Percentiles rank a stretch among this genome's conserved stretches.
Conservation (phyloP, 2,888 invertebrate genomes). For the Oligia fasciuncula region DNA sequence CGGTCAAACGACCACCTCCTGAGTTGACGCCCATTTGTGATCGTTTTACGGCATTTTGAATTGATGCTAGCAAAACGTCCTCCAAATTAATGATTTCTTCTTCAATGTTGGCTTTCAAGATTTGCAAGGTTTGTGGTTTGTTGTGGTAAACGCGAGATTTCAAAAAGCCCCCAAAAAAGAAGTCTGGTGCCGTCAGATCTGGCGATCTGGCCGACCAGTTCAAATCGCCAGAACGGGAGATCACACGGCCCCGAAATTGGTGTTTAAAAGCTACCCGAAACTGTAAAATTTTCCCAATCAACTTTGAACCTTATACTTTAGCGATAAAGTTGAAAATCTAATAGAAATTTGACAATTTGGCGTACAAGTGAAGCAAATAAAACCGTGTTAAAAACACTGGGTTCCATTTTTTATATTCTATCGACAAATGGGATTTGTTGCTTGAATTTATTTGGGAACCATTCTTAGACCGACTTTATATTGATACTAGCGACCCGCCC, state of each 20-base stretch:
- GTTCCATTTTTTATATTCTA: background rate
- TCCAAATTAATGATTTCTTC: background rate
- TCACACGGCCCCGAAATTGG: no score
- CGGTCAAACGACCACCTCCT: no score
- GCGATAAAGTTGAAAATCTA: no score
- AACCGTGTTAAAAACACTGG: no score
- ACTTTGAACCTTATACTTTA: no score
- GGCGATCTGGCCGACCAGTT: no score
- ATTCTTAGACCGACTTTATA: no score
- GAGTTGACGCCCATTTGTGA: background rate
- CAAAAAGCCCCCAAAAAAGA: no score
- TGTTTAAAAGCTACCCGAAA: no score
- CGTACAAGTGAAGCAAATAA: background rate
- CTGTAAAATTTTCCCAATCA: no score
- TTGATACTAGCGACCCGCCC: background rate
- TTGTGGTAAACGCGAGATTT: background rate
- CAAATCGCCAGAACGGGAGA: background rate
- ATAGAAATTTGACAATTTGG: no score
- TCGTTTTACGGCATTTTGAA: background rate
- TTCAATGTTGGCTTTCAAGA: background rate
- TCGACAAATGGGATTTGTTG: background rate
- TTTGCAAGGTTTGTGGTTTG: background rate
- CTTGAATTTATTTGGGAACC: background rate
- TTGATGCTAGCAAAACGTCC: background rate
- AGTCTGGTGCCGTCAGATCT: background rate